Evolutionary conservation across 1,140 invertebrate species (phyloP), one percentile per base, ranked within the genome.

Genomic region (Zaprionus nigranus): DNA sequence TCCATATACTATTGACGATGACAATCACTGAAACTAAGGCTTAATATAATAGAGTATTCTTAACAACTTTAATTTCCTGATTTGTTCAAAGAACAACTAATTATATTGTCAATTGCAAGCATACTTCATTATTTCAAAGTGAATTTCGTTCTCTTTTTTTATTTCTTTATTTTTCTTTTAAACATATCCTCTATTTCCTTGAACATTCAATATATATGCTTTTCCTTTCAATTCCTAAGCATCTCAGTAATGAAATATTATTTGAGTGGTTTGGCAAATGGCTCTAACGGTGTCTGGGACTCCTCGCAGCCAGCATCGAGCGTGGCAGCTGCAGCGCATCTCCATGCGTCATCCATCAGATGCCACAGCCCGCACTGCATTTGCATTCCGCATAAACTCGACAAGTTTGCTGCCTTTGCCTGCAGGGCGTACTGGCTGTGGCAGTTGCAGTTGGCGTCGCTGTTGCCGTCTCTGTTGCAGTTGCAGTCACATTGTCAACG

Each of bases 381-480:
- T 86, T 88, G 83, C 84, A 88, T 86, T 83, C 71, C 74, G 83
- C 84, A 88, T 83, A 88, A 88, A 84, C 74, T 88, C 83, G 81
- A 78, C 81, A 68, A 76, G 74, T 73, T 68, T 67, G 74, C 68
- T 78, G 80, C 69, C 68, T 82, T 82, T 75, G 78, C 73, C 77
- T 81, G 81, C 78, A 87, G 84, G 80, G 80, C 81, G 69, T 40
- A 71, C 26, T 28, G 54, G 17, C 58, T 13, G 22, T 2, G 34
- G 49, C 64, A 56, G 56, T 57, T 58, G 56, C 65, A 77, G 57
- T 68, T 56, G 59, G 56, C 78, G 28, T 56, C 20, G 36, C 30
- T 64, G 12, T 75, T 69, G 73, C 73, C 13, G 43, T 46, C 58
- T 46, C 65, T 67, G 58, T 66, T 53, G 60, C 65, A 78, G 22